A percentile compares a stretch with the other conserved stretches of the same genome.
Evolutionary conservation across 2,113 vertebrate genomes (phyloP).

Genomic region (Hystrix cristata): DNA sequence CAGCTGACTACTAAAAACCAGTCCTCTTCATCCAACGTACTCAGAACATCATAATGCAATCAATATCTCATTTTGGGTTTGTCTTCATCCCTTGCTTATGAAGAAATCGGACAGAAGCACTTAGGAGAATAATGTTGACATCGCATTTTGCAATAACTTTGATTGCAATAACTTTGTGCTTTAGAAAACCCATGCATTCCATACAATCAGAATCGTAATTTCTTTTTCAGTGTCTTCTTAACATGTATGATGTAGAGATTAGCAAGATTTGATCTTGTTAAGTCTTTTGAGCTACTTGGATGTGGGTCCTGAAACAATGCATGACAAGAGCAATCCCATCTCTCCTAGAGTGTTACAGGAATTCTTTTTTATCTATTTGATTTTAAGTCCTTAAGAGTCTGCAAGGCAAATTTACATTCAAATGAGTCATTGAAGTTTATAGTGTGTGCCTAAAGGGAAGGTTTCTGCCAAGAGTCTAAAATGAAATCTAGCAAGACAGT

Average conservation of each 20-base stretch:
- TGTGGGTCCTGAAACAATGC: constrained; percentile 39
- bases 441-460: constrained; percentile 45
- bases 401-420: constrained; percentile 72
- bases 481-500: constrained; percentile 56
- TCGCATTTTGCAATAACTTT: constrained; percentile 70
- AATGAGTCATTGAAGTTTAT: constrained; percentile 60
- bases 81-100: constrained; percentile 70
- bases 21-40: neutral
- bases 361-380: constrained; percentile 52
- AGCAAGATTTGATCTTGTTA: constrained; percentile 70
- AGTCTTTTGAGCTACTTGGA: constrained; percentile 72
- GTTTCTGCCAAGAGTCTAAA: constrained; percentile 61
- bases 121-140: constrained; percentile 74
- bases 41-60: constrained; percentile 78
- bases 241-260: constrained; percentile 39
- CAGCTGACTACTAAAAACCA: constrained; percentile 52
- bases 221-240: constrained; percentile 65
- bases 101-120: constrained; percentile 73
- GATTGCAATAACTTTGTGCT: constrained; percentile 71
- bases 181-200: constrained; percentile 68
- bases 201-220: constrained; percentile 60
- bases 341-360: constrained; percentile 56
- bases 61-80: constrained; percentile 60
- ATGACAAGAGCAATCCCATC: constrained; percentile 16
- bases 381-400: constrained; percentile 61